These are phyloP conservation scores for Drosophila emarginata DNA, from an alignment of 2,888 invertebrate genomes.

Conservation along the genomic window DNA sequence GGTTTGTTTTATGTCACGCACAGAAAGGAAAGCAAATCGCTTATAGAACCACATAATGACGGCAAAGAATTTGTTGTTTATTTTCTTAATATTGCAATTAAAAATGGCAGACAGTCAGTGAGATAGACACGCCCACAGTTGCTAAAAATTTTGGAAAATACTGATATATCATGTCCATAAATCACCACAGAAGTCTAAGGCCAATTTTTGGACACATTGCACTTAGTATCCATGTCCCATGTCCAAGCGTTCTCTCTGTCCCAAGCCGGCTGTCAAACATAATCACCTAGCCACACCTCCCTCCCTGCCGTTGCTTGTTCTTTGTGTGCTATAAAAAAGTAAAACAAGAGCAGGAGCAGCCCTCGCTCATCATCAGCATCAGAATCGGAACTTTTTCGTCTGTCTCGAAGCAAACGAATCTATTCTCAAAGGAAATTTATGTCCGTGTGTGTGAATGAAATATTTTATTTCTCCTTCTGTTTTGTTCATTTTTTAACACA, in stretches of 20 bases:
- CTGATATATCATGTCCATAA: slow-evolving; percentile 44
- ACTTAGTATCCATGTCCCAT: slow-evolving; percentile 71
- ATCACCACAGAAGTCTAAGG: slow-evolving; percentile 45
- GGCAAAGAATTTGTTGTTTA: neutral
- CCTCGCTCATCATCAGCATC: slow-evolving; percentile 34
- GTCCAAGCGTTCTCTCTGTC: slow-evolving; percentile 61
- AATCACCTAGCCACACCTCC: slow-evolving; percentile 68
- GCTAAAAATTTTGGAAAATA: neutral
- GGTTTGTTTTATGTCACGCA: slow-evolving; percentile 6
- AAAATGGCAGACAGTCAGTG: neutral
- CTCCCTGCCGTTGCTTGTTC: slow-evolving; percentile 4
- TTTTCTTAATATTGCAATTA: slow-evolving; percentile 6
- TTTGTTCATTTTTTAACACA: slow-evolving; percentile 64
- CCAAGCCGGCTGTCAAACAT: slow-evolving; percentile 75
- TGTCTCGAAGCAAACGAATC: slow-evolving; percentile 52
- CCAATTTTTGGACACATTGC: slow-evolving; percentile 50
- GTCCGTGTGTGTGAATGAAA: slow-evolving; percentile 68
- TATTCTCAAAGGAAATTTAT: slow-evolving; percentile 77
- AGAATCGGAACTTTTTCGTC: slow-evolving; percentile 41
- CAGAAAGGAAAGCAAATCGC: slow-evolving; percentile 1
- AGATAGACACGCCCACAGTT: neutral
- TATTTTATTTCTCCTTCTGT: slow-evolving; percentile 66
- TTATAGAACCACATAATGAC: neutral
- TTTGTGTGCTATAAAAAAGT: slow-evolving; percentile 1
- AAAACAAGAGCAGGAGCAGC: slow-evolving; percentile 15